Evolutionary conservation across 1,140 invertebrate genomes (phyloP).

Genomic region (Zaprionus africanus): DNA sequence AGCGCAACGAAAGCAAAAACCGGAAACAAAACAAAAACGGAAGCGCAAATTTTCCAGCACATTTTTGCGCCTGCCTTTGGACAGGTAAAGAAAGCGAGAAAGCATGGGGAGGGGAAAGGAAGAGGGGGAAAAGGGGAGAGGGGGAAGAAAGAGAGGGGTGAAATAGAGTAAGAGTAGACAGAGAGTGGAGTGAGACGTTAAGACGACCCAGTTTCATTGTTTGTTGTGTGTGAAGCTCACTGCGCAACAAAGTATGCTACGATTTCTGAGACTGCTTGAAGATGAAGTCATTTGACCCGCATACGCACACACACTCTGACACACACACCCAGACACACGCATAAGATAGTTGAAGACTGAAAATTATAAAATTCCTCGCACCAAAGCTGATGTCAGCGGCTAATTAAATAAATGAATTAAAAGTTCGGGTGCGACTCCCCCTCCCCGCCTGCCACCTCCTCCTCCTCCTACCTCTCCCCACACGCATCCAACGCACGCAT

Average conservation of each 20-base stretch:
- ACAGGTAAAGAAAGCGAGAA: neutral
- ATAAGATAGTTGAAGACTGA: conserved; percentile 13
- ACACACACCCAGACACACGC: neutral
- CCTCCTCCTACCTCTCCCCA: neutral
- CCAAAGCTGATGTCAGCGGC: conserved; percentile 48
- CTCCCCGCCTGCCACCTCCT: neutral
- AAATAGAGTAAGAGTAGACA: neutral
- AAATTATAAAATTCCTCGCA: conserved; percentile 27
- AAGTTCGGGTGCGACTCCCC: conserved; percentile 3
- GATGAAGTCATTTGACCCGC: conserved; percentile 45
- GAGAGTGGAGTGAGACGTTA: neutral
- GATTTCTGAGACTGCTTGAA: conserved; percentile 23
- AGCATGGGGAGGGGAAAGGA: too few relatives aligned
- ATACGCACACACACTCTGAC: conserved; percentile 2
- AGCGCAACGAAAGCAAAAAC: conserved; percentile 69
- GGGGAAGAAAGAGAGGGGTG: neutral
- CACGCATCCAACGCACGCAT: conserved; percentile 6
- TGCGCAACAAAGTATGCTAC: conserved; percentile 50
- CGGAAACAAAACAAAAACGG: conserved; percentile 83
- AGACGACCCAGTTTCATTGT: conserved; percentile 38
- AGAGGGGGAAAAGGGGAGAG: too few relatives aligned
- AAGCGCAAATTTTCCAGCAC: conserved; percentile 83
- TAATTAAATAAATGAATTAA: conserved; percentile 46
- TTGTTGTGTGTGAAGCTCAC: conserved; percentile 18
- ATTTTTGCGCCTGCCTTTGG: conserved; percentile 62